Evolutionary conservation across 2,888 invertebrate genomes (phyloP).

Genomic region (Zelleria hepariella): DNA sequence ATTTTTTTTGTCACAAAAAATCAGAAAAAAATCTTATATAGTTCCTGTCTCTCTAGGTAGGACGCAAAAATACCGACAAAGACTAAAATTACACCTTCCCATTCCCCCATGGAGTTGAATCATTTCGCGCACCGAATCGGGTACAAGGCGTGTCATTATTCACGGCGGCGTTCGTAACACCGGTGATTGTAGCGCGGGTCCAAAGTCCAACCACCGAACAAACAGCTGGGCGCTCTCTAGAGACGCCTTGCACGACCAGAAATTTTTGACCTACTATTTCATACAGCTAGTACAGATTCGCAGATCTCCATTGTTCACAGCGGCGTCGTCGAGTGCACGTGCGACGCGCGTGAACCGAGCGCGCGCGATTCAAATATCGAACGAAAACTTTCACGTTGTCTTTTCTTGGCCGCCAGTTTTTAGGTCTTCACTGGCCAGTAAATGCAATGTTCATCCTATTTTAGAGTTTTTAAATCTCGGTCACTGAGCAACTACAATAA

Average conservation of each 20-base stretch:
- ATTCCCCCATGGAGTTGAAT: not conserved
- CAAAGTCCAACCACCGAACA: conserved; percentile 44
- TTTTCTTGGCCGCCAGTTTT: not conserved
- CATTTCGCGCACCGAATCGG: conserved; percentile 1
- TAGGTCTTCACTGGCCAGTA: not conserved
- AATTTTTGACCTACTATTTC: not conserved
- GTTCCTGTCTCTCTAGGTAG: no score
- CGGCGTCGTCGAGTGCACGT: conserved; percentile 21
- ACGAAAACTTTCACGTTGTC: not conserved
- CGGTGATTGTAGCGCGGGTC: conserved; percentile 27
- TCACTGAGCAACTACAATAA: not conserved
- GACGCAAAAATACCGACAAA: not conserved
- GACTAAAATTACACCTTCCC: no score
- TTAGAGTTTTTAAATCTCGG: not conserved
- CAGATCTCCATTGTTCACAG: not conserved
- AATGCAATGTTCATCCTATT: not conserved
- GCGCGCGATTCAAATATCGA: not conserved
- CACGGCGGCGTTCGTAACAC: conserved; percentile 6
- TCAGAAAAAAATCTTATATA: no score
- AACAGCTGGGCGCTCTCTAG: conserved; percentile 42
- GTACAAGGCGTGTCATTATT: conserved; percentile 9
- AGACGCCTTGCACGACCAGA: not conserved
- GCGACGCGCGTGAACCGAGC: conserved; percentile 41
- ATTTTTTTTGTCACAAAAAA: no score
- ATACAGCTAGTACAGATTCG: not conserved